Conservation (phyloP, 2,888 invertebrate genomes). For the Oxyscelio sp. region DNA sequence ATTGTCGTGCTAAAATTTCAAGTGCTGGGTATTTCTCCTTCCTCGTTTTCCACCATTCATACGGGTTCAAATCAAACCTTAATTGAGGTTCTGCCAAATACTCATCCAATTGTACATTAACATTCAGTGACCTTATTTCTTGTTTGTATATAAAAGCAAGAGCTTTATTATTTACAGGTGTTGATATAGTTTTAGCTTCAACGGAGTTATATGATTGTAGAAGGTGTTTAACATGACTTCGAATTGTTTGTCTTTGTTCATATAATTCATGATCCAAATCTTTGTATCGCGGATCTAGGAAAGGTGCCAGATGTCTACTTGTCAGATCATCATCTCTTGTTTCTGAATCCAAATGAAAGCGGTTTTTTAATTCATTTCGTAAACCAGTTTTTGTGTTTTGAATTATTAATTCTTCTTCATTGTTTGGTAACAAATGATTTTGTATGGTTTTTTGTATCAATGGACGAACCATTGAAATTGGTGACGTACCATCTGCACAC, state of each 20-base stretch:
- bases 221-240: neutral
- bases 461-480: constrained; percentile 25
- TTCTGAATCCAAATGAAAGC: too few species aligned
- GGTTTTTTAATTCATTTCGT: too few species aligned
- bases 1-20: neutral
- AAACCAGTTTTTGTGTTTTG: too few species aligned
- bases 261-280: constrained; percentile 9
- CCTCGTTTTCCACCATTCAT: neutral
- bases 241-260: constrained; percentile 1
- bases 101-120: neutral
- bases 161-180: neutral
- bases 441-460: neutral
- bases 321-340: constrained; percentile 1
- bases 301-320: neutral
- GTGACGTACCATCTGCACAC: constrained; percentile 1
- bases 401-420: too few species aligned
- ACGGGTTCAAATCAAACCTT: neutral
- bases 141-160: constrained; percentile 14
- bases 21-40: neutral
- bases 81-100: neutral
- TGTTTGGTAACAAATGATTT: too few species aligned
- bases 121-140: neutral
- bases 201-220: too few species aligned
- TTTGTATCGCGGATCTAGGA: constrained; percentile 19
- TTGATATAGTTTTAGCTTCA: too few species aligned